Evolutionary conservation across 2,888 invertebrate genomes (phyloP), one percentile per base, ranked within the genome.

Genomic region (Ophion obscuratus): DNA sequence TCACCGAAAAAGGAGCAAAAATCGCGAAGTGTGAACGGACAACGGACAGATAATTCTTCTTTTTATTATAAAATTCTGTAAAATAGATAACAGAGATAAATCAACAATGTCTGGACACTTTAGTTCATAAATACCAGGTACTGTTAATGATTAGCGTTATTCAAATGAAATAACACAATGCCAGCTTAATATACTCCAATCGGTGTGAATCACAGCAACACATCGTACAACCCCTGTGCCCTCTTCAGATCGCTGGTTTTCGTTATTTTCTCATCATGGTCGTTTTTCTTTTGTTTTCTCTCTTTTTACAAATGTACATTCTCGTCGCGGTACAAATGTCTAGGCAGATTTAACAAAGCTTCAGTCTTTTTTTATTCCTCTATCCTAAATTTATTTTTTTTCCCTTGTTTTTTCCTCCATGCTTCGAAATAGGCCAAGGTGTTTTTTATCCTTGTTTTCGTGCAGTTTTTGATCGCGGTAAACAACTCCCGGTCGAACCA

Each of bases 11-110:
- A 20, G 27, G n/a, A 62, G 24, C 36, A 7, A 53, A 14, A 57
- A 31, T 53, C 10, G n/a, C 64, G 6, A 20, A 20, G 24, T 4
- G 10, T 20, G 44, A 36, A 67, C 10, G 11, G 10, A n/a, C 5
- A 64, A 64, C 11, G n/a, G 2, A 53, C 36, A 40, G 27, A 61
- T 74, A 62, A 84, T 68, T 40, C 40, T 40, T 40, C 53, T 20
- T 68, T 87, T 88, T 88, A 88, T 88, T 85, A 82, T 85, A 87
- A 87, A 87, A 77, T 71, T 82, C 67, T 82, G 81, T 83, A 85
- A 81, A 87, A 74, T 73, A 79, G 75, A 78, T 73, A 88, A 85
- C 87, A 81, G 70, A 66, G 62, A 81, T 79, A 82, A 81, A 85
- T 85, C 81, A 85, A 85, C 85, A 84, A 84, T 81, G 67, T 62